Evolutionary conservation across 2,797 vertebrate genomes (phyloP), one percentile per base, ranked within the genome.

Genomic region (Sitta carolinensis): DNA sequence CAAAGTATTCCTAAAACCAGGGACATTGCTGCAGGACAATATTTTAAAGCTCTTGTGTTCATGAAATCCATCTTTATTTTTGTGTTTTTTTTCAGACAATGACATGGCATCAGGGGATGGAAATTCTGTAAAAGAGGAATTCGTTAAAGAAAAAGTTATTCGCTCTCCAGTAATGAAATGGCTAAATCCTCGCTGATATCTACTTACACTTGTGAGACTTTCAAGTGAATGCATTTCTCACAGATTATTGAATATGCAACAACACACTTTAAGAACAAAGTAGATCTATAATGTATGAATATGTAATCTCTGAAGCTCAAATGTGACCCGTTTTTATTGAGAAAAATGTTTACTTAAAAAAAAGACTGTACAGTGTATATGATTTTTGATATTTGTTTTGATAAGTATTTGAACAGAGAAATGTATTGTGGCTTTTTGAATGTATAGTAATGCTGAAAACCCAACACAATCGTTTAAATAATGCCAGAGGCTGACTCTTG

Each of bases 31-130:
- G 36, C 20, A 43, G 25, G n/a, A 62, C 22, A 75, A 13, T 43
- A 47, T 48, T 92, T 85, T 61, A 38, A 40, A 45, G 30, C 7
- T 47, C 19, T 77, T 8, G 15, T 11, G 19, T 68, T 87, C 4
- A 58, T 66, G 17, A 94, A 77, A 83, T 59, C 11, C 22, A 52
- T 7, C 18, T 85, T 51, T 70, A 13, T 64, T 52, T 94, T 76
- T 89, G 69, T 69, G 36, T 32, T 18, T 69, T 98, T 98, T 98
- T 97, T 64, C 98, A 99, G 99, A 98, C 20, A 97, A 87, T 16
- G 99, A 99, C 21, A 91, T 98, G 97, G 98, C 98, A 42, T 99
- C 99, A 13, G 99, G 99, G 69, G 99, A 99, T 21, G 98, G 98
- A 90, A 98, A 97, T 59, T 97, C 95, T 16, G 97, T 98, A 93